A percentile compares a stretch with the other conserved stretches of the same genome.
These are phyloP conservation scores for Pyrocephalus nanus DNA, from an alignment of 2,797 vertebrate genomes.

Conservation along the genomic window DNA sequence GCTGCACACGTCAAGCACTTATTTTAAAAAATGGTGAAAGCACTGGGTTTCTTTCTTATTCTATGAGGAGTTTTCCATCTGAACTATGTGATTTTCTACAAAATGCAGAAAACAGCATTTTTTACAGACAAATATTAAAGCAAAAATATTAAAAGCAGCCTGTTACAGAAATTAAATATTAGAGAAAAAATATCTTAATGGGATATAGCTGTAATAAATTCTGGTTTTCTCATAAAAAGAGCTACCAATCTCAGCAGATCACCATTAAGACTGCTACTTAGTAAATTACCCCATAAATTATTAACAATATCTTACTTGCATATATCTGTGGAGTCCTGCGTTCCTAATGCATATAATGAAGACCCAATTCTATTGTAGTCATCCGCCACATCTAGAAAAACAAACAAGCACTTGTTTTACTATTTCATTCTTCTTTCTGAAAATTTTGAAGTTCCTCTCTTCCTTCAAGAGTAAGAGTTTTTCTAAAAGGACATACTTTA, in stretches of 20 bases:
- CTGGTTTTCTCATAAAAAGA: neutral
- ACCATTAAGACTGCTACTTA: neutral
- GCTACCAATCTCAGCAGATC: neutral
- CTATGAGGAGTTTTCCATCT: neutral
- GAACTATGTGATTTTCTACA: neutral
- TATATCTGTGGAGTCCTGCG: conserved; percentile 95
- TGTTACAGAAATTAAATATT: neutral
- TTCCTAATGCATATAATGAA: conserved; percentile 92
- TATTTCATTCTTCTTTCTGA: neutral
- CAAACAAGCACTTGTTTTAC: conserved; percentile 60
- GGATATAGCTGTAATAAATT: neutral
- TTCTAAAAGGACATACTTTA: neutral
- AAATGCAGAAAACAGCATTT: neutral
- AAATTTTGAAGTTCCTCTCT: neutral
- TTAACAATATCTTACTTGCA: conserved; percentile 86
- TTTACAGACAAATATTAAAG: neutral
- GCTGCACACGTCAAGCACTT: neutral
- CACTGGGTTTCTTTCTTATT: neutral
- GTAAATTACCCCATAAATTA: neutral
- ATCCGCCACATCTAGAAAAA: conserved; percentile 87
- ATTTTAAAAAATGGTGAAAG: neutral
- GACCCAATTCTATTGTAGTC: conserved; percentile 99
- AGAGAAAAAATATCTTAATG: neutral
- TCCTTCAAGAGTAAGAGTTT: neutral
- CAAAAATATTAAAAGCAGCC: neutral